A percentile compares a stretch with the other conserved stretches of the same genome.
Conservation (phyloP, 2,888 invertebrate species). For the Spicauda simplicius region DNA sequence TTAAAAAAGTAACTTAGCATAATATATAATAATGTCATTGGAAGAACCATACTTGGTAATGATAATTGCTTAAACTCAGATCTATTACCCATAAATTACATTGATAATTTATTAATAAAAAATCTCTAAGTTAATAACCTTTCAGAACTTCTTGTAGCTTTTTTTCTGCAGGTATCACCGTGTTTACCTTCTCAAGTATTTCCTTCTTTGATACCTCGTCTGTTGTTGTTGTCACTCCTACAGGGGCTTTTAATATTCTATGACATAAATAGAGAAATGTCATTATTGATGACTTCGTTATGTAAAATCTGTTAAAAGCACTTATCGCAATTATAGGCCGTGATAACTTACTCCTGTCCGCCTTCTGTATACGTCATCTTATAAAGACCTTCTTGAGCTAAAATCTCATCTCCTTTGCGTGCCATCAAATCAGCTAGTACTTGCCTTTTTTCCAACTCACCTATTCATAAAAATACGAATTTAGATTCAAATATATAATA, state of each 20-base stretch:
- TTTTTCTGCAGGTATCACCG: slow-evolving; percentile 60
- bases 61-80: no score
- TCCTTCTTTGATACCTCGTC: slow-evolving; percentile 49
- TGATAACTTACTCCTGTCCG: slow-evolving; percentile 58
- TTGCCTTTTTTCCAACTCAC: slow-evolving; percentile 55
- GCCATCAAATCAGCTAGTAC: slow-evolving; percentile 63
- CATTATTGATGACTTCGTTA: no score
- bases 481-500: no score
- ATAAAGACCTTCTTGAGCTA: slow-evolving; percentile 57
- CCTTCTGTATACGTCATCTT: slow-evolving; percentile 62
- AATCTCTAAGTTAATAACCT: slow-evolving; percentile 46
- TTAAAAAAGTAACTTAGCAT: no score
- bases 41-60: no score
- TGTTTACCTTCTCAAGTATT: slow-evolving; percentile 50
- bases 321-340: background rate
- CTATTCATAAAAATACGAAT: slow-evolving; percentile 41
- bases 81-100: background rate
- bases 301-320: background rate
- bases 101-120: background rate
- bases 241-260: slow-evolving; percentile 58
- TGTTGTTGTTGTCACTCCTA: slow-evolving; percentile 50
- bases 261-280: slow-evolving; percentile 24
- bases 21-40: no score
- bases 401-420: slow-evolving; percentile 52
- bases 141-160: slow-evolving; percentile 54